Base-by-base conservation (phyloP, 2,888 invertebrate genomes). In the Notocelia uddmanniana region DNA sequence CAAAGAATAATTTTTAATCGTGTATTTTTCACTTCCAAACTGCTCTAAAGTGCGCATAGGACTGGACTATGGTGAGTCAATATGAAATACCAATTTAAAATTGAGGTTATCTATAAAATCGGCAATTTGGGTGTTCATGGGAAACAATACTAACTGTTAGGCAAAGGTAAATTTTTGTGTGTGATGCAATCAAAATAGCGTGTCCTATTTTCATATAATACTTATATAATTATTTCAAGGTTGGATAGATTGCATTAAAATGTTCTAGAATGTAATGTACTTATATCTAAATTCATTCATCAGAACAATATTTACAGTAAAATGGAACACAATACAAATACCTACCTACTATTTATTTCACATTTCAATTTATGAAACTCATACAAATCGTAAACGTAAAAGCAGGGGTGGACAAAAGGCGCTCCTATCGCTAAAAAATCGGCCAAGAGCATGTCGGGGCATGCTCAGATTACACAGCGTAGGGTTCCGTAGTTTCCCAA, bases 81-180 rank as follows among this genome's bases (percentile, higher is more conserved):
- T 55, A 55, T 23, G 54, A 58, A 72, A 67, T 60, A 15, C 15
- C 21, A 15, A 34, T 63, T 72, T 52, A 5, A 11, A 69, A 76
- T 63, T 69, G 52, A 58, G 75, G 75, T 76, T 77, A 74, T 76
- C 76, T 72, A 66, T 54, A 21, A 75, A 74, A 79, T 76, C 74
- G 18, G 60, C 62, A 52, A 73, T 76, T 73, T 69, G 6, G 13
- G 23, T 21, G 18, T 13, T 37, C n/a, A 41, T 59, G 26, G 19
- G 41, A 23, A 52, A 18, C 19, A 50, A 21, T 34, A 52, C 26
- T 8, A 8, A 60, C 31, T 54, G 45, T 71, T 71, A 34, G 34
- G 66, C 66, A 70, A 70, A 45, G 57, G 50, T 19, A 18, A 54
- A 67, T 52, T 59, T 31, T 11, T 26, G 26, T 15, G 2, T 54